Base-by-base conservation (phyloP, 2,888 invertebrate species). In the Trisateles emortualis region DNA sequence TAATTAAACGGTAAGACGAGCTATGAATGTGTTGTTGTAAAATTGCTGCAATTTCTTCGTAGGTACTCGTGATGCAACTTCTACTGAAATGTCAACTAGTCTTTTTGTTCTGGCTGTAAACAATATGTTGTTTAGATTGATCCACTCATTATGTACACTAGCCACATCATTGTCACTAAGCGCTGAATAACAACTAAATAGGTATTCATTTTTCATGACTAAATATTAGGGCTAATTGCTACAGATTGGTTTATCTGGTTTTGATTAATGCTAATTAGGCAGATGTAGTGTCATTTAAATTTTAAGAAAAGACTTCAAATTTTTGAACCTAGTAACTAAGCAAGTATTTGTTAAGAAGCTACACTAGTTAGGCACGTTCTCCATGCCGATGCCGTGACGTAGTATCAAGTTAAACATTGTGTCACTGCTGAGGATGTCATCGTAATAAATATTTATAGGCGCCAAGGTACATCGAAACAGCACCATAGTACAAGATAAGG, bases 401-500 rank as follows among this genome's bases (percentile, higher is more conserved):
- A n/a, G 5, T 16, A 14, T 10, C n/a, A 22, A 36, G 35, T 36
- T 29, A 17, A 38, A 59, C 44, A 33, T 50, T 32, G 50, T 52
- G 52, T 61, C 49, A 45, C 56, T 49, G 41, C 33, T 45, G 43
- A 44, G 52, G 9, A 53, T 29, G 32, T 63, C 42, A 42, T 43
- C 42, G 32, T 35, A 43, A 43, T 52, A 56, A 39, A 57, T 43
- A 50, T 46, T 59, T 62, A 65, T 59, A 60, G 32, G 33, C 53
- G 48, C 51, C 48, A 5, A 54, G 46, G 45, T 59, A 52, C 45
- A 52, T 51, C 22, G 42, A 36, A 52, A 56, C 46, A 47, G 55
- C 49, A 54, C 56, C 48, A 53, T 61, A 56, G 56, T 29, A 63
- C 68, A 59, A 81, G 87, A 88, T 87, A 86, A 88, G 78, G 74